Evolutionary conservation across 1,140 invertebrate genomes (phyloP).

Genomic region (Paracyclopina nana): DNA sequence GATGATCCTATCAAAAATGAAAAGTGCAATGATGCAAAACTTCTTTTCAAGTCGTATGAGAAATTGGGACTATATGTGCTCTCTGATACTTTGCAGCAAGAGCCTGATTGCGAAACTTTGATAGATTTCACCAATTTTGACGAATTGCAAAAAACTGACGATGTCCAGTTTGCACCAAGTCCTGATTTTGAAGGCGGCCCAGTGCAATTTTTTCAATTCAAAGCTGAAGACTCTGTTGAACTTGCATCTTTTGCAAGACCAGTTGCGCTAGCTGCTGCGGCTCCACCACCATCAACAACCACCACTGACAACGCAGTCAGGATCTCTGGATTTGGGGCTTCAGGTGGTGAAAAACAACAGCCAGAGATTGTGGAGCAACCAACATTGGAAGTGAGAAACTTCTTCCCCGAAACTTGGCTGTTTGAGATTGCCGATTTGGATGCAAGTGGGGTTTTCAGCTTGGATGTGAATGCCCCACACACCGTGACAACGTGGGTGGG

Average conservation of each 20-base stretch:
- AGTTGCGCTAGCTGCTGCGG: not conserved
- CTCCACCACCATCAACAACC: not conserved
- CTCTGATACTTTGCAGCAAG: constrained; percentile 4
- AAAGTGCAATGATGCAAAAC: not conserved
- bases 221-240: constrained; percentile 3
- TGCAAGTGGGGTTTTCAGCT: constrained; percentile 30
- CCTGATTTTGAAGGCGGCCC: not conserved
- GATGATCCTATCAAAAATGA: not conserved
- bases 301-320: not conserved
- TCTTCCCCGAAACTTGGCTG: constrained; percentile 47
- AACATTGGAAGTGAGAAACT: constrained; percentile 28
- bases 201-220: not conserved
- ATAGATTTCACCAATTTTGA: constrained; percentile 10
- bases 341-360: not conserved
- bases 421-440: constrained; percentile 37
- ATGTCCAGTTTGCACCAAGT: not conserved
- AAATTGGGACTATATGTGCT: constrained; percentile 14
- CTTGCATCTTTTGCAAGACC: not conserved
- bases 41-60: constrained; percentile 10
- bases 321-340: not conserved
- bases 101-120: constrained; percentile 8
- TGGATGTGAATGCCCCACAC: constrained; percentile 39
- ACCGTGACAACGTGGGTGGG: constrained; percentile 52
- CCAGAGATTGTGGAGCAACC: constrained; percentile 17
- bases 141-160: constrained; percentile 13